These are phyloP conservation scores for Typhlomys cinereus DNA, from an alignment of 2,113 vertebrate genomes.

Conservation along the genomic window DNA sequence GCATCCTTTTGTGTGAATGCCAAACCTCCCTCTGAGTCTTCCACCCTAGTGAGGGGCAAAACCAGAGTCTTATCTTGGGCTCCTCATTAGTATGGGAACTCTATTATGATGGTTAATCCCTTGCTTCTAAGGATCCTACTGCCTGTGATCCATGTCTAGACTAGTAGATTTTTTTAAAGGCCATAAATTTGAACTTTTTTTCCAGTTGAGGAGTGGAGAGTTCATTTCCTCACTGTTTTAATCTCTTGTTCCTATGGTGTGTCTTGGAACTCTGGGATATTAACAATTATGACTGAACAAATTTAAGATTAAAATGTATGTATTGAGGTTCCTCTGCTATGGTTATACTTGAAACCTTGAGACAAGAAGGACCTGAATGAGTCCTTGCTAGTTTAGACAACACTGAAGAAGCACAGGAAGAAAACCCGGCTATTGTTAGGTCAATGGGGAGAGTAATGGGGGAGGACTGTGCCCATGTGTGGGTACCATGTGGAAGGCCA, in stretches of 20 bases:
- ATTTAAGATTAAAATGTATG: background rate
- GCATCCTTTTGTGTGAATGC: too few species aligned
- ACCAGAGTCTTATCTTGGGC: too few species aligned
- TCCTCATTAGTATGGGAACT: too few species aligned
- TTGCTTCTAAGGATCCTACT: too few species aligned
- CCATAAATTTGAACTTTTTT: background rate
- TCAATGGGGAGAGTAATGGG: too few species aligned
- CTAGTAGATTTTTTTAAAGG: too few species aligned
- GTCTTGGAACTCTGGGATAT: background rate
- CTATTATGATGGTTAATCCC: too few species aligned
- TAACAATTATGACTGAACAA: background rate
- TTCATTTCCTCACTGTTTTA: background rate
- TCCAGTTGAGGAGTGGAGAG: background rate
- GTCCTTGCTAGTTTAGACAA: background rate
- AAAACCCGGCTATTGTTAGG: background rate
- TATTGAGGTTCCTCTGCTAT: background rate
- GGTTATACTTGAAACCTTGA: constrained; percentile 8
- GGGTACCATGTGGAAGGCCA: too few species aligned
- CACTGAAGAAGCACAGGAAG: background rate
- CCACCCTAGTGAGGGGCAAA: too few species aligned
- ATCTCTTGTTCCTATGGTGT: background rate
- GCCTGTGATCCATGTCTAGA: too few species aligned
- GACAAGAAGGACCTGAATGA: background rate
- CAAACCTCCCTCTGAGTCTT: too few species aligned
- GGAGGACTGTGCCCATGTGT: too few species aligned